Percentiles rank a stretch among this genome's conserved stretches.
phyloP scores from a whole-genome alignment of 1,140 invertebrate genomes.

The Zaprionus davidi region DNA sequence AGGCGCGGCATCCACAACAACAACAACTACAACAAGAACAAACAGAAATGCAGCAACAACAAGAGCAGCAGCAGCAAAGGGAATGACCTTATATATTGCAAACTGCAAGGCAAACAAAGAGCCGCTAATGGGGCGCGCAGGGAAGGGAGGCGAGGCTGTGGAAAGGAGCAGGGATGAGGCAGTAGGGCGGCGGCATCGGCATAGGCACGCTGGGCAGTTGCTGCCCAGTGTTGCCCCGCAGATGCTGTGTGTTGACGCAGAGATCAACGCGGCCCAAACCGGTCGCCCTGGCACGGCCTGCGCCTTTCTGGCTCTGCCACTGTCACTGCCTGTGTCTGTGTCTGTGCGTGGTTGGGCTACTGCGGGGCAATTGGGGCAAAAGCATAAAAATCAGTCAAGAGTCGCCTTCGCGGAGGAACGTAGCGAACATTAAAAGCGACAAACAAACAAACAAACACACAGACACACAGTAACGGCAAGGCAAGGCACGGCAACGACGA shows the following conservation, averaged over 20 bases:
- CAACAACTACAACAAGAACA: constrained; percentile 39
- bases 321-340: neutral
- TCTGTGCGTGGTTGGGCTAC: constrained; percentile 47
- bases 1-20: constrained; percentile 53
- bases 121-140: constrained; percentile 67
- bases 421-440: constrained; percentile 78
- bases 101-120: constrained; percentile 79
- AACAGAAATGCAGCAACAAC: constrained; percentile 17
- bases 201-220: constrained; percentile 4
- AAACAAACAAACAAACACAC: constrained; percentile 72
- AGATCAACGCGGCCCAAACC: constrained; percentile 63
- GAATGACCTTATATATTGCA: constrained; percentile 81
- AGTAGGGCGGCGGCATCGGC: neutral
- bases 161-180: neutral
- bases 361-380: constrained; percentile 81
- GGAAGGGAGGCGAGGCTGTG: constrained; percentile 1
- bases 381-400: constrained; percentile 83
- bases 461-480: constrained; percentile 19
- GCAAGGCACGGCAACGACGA: too few species aligned
- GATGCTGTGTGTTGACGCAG: constrained; percentile 41
- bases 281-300: constrained; percentile 50
- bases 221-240: neutral
- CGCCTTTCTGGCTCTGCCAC: neutral
- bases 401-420: constrained; percentile 59
- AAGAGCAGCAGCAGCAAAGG: constrained; percentile 28